phyloP scores from a whole-genome alignment of 2,797 vertebrate species.

The Syndactyla subalaris region DNA sequence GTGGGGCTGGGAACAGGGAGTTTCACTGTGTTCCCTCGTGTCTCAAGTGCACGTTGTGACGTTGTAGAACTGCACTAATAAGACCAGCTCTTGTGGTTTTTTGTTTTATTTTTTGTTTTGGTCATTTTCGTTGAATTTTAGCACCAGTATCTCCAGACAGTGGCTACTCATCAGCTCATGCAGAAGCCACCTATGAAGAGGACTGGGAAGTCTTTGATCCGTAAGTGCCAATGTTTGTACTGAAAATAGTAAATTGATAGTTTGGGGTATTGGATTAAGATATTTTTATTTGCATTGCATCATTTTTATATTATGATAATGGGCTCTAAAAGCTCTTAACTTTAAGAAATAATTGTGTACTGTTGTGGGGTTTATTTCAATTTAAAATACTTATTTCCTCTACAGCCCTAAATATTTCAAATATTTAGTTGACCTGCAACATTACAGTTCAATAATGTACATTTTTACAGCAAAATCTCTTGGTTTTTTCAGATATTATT shows the following conservation, averaged over 20 bases:
- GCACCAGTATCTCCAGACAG: slow-evolving; percentile 91
- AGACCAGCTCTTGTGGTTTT: slow-evolving; percentile 51
- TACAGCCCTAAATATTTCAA: background rate
- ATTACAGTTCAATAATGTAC: background rate
- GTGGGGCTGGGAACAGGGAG: background rate
- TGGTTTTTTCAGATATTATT: slow-evolving; percentile 88
- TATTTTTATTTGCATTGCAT: background rate
- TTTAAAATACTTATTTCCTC: background rate
- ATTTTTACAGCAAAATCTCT: background rate
- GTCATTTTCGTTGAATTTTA: slow-evolving; percentile 68
- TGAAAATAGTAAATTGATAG: background rate
- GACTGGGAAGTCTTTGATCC: slow-evolving; percentile 99
- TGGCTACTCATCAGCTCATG: slow-evolving; percentile 89
- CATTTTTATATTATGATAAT: background rate
- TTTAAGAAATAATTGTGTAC: background rate
- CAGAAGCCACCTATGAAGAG: slow-evolving; percentile 95
- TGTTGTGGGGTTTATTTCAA: background rate
- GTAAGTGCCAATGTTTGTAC: slow-evolving; percentile 80
- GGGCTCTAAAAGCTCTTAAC: background rate
- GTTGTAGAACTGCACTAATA: slow-evolving; percentile 32
- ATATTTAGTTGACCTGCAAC: background rate
- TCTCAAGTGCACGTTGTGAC: background rate
- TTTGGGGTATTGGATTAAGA: background rate
- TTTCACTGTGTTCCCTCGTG: accelerated
- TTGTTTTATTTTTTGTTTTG: slow-evolving; percentile 55